Evolutionary conservation across 2,888 invertebrate species (phyloP), one percentile per base, ranked within the genome.

Genomic region (Agonopterix alstromeriana): DNA sequence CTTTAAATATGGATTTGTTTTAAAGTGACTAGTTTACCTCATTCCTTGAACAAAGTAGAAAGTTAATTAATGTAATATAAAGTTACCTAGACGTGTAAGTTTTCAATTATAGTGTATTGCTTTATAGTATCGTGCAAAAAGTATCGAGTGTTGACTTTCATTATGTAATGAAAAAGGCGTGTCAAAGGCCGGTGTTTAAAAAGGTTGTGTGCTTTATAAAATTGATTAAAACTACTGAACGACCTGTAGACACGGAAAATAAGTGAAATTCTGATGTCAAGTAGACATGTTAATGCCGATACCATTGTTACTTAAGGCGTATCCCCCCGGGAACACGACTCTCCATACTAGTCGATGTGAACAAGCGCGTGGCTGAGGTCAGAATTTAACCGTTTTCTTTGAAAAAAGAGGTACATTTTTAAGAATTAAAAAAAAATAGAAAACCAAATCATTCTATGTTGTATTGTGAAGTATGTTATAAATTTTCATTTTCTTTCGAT

Each of bases 171-270:
- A 43, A 48, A 45, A 44, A 48, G 17, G 17, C 43, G 36, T 42
- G 49, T 46, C 45, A 50, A 48, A 49, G 46, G 52, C 43, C 35
- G 27, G 41, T 27, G 27, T 48, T 46, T 47, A 42, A 52, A 47
- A 48, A 47, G 49, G 43, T 48, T 46, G 42, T 41, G 45, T 45
- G 49, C 10, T 50, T 48, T 50, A 50, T 45, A 42, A 53, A 50
- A 50, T 53, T 53, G 46, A 50, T 53, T 50, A 50, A 50, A 46
- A 47, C 38, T 38, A 38, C 10, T n/a, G 38, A 10, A 27, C 27
- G 27, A 27, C 27, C 27, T 27, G 27, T 7, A 27, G 27, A 27
- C 27, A 27, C 27, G 27, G 27, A 27, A 27, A 27, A 27, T 27
- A 5, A 27, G 5, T 27, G 27, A 27, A 27, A 27, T 7, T 27